Evolutionary conservation across 2,797 vertebrate species (phyloP).

Genomic region (Thaleichthys pacificus): DNA sequence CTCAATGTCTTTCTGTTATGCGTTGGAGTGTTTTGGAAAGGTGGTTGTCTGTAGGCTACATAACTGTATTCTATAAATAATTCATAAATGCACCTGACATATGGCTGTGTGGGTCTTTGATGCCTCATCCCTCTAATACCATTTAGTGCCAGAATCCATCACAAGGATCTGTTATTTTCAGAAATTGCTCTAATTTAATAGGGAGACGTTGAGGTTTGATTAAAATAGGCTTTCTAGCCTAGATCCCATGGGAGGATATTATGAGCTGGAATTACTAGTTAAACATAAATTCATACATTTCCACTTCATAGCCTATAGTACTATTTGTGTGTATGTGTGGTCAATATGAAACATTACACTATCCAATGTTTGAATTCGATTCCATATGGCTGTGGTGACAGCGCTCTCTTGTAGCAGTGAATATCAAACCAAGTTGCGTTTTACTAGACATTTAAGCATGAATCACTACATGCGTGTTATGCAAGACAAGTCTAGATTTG

Average conservation of each 20-base stretch:
- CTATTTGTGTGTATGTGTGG: too few species aligned
- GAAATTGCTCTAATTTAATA: neutral
- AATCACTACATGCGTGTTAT: neutral
- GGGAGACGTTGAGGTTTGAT: slow-evolving; percentile 4
- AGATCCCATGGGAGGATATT: neutral
- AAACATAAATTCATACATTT: neutral
- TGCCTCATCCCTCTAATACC: neutral
- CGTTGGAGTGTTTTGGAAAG: neutral
- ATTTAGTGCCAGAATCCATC: neutral
- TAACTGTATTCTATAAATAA: neutral
- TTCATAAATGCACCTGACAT: slow-evolving; percentile 1
- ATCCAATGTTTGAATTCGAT: neutral
- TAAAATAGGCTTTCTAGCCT: slow-evolving; percentile 1
- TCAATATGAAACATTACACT: neutral
- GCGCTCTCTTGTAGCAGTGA: neutral
- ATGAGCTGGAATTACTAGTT: neutral
- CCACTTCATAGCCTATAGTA: neutral
- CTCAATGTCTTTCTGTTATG: neutral
- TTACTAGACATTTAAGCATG: neutral
- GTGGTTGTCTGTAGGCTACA: neutral
- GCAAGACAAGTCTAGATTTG: neutral
- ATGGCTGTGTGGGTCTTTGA: neutral
- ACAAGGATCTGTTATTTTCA: neutral
- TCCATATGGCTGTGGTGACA: neutral
- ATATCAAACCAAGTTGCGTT: neutral